Base-by-base conservation (phyloP, 2,113 vertebrate genomes). In the Canis aureus region DNA sequence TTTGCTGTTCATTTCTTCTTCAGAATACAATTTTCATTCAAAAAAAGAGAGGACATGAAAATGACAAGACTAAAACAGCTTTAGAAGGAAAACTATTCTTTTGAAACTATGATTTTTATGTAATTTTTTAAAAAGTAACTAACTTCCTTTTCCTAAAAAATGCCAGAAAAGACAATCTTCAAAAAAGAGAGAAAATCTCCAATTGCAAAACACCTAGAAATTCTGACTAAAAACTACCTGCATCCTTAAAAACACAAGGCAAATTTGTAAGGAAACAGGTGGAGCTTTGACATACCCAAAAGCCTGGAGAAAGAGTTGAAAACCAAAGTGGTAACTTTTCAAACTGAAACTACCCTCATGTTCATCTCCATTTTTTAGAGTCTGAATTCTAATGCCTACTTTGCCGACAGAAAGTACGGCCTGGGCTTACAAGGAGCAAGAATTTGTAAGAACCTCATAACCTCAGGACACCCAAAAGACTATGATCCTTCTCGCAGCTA, bases 91-190 rank as follows among this genome's bases (percentile, higher is more conserved):
- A 91, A 60, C 0, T 73, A 74, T 74, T 90, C 13, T 91, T 85
- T 92, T 91, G 62, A 87, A 88, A 95, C 90, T 74, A 83, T 60
- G 38, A 19, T n/a, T 83, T 87, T 89, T 35, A 92, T 83, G 2
- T 51, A 74, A 91, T 67, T 89, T 94, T n/a, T 19, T 53, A 94
- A 89, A 53, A 91, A 92, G 86, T 67, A 29, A 35, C 0, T 43
- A 43, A 35, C 27, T 91, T 69, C 4, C 29, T 60, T 93, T 87
- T 67, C 29, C 87, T 84, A 27, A 43, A 92, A 82, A 89, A 62
- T 89, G 32, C 38, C 35, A 88, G 89, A 88, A 90, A 74, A 91
- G 11, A 35, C n/a, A 81, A 94, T 76, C 59, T 69, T 11, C 29
- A 76, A 59, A 74, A 89, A 93, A 91, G 51, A 25, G 2, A 78